These are phyloP conservation scores for Leuciscus waleckii DNA, from an alignment of 2,797 vertebrate genomes.

Conservation along the genomic window DNA sequence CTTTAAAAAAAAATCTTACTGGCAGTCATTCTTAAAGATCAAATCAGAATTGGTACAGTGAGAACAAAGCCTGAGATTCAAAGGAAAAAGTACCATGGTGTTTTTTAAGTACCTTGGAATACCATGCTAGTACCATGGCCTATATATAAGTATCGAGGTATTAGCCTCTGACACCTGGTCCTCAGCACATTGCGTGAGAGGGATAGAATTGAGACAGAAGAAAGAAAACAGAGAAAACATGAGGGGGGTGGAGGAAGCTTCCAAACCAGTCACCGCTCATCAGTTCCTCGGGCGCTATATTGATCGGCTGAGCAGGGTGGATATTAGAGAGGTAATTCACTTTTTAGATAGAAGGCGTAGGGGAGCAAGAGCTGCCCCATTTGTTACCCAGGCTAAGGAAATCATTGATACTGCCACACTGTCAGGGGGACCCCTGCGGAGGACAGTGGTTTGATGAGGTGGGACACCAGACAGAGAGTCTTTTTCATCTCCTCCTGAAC, in stretches of 20 bases:
- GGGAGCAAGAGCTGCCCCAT: constrained; percentile 47
- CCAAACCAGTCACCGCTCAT: constrained; percentile 43
- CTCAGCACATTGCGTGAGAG: neutral
- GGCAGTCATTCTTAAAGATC: neutral
- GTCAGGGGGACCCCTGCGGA: constrained; percentile 29
- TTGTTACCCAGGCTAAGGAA: constrained; percentile 54
- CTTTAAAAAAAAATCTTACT: neutral
- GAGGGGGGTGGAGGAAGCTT: constrained; percentile 14
- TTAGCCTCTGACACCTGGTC: neutral
- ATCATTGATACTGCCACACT: constrained; percentile 52
- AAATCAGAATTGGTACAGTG: neutral
- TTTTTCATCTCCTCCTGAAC: neutral
- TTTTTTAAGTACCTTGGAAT: neutral
- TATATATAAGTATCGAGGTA: constrained; percentile 1
- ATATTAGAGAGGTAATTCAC: constrained; percentile 62
- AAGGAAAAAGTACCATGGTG: neutral
- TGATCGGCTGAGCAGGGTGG: constrained; percentile 55
- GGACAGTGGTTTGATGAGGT: constrained; percentile 36
- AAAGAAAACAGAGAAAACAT: constrained; percentile 23
- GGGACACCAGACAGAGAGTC: constrained; percentile 11
- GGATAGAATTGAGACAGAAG: constrained; percentile 27
- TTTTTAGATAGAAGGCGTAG: constrained; percentile 52
- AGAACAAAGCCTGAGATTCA: neutral
- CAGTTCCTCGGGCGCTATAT: constrained; percentile 51
- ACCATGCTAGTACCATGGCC: neutral